These are phyloP conservation scores for Fragum sueziense DNA, from an alignment of 2,888 invertebrate genomes.

Conservation along the genomic window DNA sequence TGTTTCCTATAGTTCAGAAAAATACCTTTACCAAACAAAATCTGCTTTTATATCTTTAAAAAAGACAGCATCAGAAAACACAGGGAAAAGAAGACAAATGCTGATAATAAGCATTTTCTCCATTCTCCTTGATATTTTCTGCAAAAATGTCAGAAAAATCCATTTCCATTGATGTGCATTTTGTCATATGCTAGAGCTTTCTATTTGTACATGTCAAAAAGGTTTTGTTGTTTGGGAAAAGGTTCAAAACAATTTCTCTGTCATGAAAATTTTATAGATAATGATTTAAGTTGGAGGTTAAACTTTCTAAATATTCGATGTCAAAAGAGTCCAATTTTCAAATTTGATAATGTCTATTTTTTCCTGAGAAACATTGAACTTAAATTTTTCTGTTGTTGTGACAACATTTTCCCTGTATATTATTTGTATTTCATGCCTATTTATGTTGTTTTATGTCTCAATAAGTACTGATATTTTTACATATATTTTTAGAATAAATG, in stretches of 20 bases:
- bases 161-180: background rate
- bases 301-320: too few species aligned
- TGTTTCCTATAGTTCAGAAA: too few species aligned
- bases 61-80: background rate
- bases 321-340: too few species aligned
- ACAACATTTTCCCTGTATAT: background rate
- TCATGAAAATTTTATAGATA: too few species aligned
- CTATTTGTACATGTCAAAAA: too few species aligned
- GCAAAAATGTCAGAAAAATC: background rate
- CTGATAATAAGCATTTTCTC: background rate
- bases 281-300: too few species aligned
- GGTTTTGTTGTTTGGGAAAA: too few species aligned
- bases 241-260: too few species aligned
- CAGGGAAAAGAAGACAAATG: background rate
- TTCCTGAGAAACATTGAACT: too few species aligned
- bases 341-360: too few species aligned
- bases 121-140: background rate
- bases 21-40: background rate
- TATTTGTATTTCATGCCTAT: background rate
- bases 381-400: background rate
- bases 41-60: background rate
- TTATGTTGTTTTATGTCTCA: background rate
- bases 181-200: too few species aligned
- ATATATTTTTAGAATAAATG: constrained; percentile 15
- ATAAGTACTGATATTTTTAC: background rate